A percentile compares a stretch with the other conserved stretches of the same genome.
Conservation (phyloP, 2,797 vertebrate genomes). For the Hippocampus kuda region DNA sequence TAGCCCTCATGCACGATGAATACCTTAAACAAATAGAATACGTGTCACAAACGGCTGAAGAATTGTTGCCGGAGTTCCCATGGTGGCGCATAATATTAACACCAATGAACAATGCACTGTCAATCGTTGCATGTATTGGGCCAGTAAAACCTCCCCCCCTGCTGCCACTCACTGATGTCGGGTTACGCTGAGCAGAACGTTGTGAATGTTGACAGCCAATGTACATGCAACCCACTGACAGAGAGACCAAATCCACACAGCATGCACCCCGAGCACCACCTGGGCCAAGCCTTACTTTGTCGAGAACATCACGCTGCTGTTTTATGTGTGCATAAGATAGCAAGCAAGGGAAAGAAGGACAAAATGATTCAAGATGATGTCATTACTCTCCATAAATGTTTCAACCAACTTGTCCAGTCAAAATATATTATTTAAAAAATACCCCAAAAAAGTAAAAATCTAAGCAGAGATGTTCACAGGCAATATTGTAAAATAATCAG, state of each 20-base stretch:
- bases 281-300: slow-evolving; percentile 71
- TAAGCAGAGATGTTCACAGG: neutral
- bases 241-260: slow-evolving; percentile 46
- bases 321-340: slow-evolving; percentile 41
- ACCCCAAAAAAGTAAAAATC: neutral
- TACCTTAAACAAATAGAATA: neutral
- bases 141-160: neutral
- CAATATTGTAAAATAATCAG: neutral
- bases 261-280: slow-evolving; percentile 8
- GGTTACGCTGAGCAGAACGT: neutral
- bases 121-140: neutral
- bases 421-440: neutral
- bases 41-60: neutral
- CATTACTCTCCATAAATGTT: neutral
- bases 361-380: neutral
- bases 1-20: neutral
- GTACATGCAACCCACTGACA: slow-evolving; percentile 64
- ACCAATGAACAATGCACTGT: neutral
- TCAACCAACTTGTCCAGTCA: neutral
- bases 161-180: neutral
- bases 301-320: slow-evolving; percentile 80
- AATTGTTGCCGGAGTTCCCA: neutral
- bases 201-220: slow-evolving; percentile 21
- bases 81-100: neutral
- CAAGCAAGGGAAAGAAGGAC: slow-evolving; percentile 15